Evolutionary conservation across 2,888 invertebrate species (phyloP), one percentile per base, ranked within the genome.

Genomic region (Mythimna pallens): DNA sequence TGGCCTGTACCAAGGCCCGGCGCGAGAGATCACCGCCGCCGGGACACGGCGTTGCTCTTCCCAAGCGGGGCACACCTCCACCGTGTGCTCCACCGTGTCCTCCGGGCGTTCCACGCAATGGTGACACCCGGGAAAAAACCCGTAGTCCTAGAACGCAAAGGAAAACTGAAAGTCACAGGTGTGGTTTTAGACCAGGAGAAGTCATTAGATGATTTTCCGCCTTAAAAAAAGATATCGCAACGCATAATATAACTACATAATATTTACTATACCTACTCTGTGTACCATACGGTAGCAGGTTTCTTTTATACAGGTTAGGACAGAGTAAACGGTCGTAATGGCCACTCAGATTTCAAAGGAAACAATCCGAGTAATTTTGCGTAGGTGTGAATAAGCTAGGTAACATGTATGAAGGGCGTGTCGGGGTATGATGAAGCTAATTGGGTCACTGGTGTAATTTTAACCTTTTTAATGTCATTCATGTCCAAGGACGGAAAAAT

Each of bases 271-370:
- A 59, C 25, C 25, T 25, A 25, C 17, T 50, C 55, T 12, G n/a
- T 59, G 12, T 47, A 10, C 43, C 14, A 10, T 14, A 6, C 12
- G n/a, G 30, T 66, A 50, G 65, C 70, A 5, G 30, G 70, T 59
- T 73, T 54, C 25, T 69, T 67, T 72, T 68, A 71, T 61, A 54
- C 61, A 63, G 67, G 70, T 78, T 76, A 76, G 25, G 52, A 25
- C 50, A 4, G 20, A 54, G 66, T 66, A 70, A 80, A 66, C 70
- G 40, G 2, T 43, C 10, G 20, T 77, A 76, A 74, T 78, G 73
- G 83, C 50, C 36, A 62, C 73, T 81, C 65, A 62, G 43, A 59
- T 84, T 73, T 72, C 81, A 65, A 61, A 12, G 71, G 36, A 62
- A 75, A 78, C 54, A 69, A 54, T 66, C 34, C 9, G 36, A 30